Evolutionary conservation across 30 jellyfish, hydroid and myxozoan genomes (phyloP), one percentile per base, ranked within the genome.

Genomic region (Hydractinia echinata): DNA sequence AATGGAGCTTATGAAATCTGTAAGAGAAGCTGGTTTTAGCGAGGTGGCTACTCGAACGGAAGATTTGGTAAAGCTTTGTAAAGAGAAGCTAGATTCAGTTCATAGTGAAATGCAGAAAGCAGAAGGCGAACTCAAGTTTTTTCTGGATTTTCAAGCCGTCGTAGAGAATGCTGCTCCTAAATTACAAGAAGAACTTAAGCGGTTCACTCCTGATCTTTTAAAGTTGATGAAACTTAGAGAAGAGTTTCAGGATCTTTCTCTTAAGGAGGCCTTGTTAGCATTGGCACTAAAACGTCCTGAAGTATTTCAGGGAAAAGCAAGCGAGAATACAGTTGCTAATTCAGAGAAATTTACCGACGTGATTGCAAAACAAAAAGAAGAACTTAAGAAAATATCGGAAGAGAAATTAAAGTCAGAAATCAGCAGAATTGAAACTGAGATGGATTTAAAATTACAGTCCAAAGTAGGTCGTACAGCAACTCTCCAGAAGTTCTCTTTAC

Each of bases 21-120:
- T 79, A 7, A 64, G 87, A 53, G 54, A 82, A 44, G n/a, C 77
- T 73, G 96, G 88, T 9, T 77, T 79, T 4, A 82, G 87, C 64
- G 87, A 91, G n/a, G 54, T 83, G 56, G 95, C 95, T 61, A 85
- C 81, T 55, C 64, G 55, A 30, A 92, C 95, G 4, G 73, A 61
- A 53, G 53, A 66, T 0, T 18, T 58, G 11, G 64, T 66, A 15
- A 30, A 16, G 4, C 16, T 10, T 19, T 20, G 85, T 49, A 61
- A 20, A 8, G 67, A 19, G 16, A 68, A 53, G 16, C 11, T 80
- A 2, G 49, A 49, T 30, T 21, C 51, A 5, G 66, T 69, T 80
- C 67, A 61, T 30, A 20, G 81, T 67, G 82, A 62, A 20, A 39
- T 80, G 10, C 49, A 80, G 51, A 68, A 53, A 14, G 87, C 84